phyloP scores from a whole-genome alignment of 2,888 invertebrate species.

The Tetragonula carbonaria region DNA sequence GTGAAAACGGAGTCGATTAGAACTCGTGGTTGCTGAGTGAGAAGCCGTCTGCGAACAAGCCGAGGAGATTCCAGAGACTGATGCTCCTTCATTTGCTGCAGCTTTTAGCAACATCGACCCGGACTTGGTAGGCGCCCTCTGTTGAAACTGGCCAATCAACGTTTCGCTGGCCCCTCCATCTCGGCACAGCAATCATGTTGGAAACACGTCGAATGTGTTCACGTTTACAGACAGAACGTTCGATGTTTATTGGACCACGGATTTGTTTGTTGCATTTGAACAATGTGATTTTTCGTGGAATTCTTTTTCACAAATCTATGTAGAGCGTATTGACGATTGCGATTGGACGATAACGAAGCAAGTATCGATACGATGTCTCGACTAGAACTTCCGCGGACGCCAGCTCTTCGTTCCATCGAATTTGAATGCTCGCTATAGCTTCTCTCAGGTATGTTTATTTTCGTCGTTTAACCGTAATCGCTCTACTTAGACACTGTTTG shows the following conservation, averaged over 20 bases:
- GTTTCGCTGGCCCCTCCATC: slow-evolving; percentile 56
- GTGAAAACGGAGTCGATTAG: background rate
- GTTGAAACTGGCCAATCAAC: slow-evolving; percentile 54
- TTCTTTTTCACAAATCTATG: background rate
- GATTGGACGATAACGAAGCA: no score
- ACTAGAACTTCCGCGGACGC: background rate
- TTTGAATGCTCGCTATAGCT: background rate
- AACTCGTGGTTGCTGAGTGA: background rate
- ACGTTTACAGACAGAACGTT: slow-evolving; percentile 28
- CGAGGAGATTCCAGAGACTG: slow-evolving; percentile 59
- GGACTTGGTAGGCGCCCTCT: slow-evolving; percentile 66
- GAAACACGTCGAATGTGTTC: slow-evolving; percentile 28
- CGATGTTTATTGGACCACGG: slow-evolving; percentile 6
- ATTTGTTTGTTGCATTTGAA: no score
- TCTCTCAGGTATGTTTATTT: background rate
- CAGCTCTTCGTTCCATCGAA: background rate
- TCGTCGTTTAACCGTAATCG: background rate
- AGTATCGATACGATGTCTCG: no score
- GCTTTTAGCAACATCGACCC: slow-evolving; percentile 80
- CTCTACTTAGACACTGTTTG: background rate
- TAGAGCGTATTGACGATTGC: no score
- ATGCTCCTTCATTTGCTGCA: slow-evolving; percentile 69
- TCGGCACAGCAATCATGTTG: slow-evolving; percentile 16
- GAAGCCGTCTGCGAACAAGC: background rate
- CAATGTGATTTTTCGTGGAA: background rate